These are phyloP conservation scores for Onychomys torridus DNA, from an alignment of 2,797 vertebrate species.

Conservation along the genomic window DNA sequence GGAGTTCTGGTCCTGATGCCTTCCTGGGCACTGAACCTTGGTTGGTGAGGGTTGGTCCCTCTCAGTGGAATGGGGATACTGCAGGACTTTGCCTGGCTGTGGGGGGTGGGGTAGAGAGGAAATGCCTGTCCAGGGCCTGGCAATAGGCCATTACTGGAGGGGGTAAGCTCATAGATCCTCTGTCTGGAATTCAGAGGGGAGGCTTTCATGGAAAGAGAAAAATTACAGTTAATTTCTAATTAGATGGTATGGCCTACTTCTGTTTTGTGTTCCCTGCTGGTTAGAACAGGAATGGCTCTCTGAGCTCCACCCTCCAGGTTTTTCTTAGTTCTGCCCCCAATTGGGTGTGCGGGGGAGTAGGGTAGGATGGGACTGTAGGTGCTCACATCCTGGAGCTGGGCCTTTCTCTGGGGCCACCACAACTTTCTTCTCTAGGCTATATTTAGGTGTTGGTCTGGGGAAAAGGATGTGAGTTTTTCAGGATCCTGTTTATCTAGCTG, in stretches of 20 bases:
- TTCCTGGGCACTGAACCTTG: background rate
- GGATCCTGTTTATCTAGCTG: slow-evolving; percentile 82
- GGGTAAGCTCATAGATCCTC: background rate
- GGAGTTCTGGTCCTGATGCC: slow-evolving; percentile 14
- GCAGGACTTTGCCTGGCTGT: background rate
- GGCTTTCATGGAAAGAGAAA: slow-evolving; percentile 28
- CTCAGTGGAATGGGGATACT: background rate
- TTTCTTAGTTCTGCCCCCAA: background rate
- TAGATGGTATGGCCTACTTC: slow-evolving; percentile 67
- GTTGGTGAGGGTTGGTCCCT: background rate
- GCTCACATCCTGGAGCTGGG: background rate
- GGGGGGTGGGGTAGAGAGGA: background rate
- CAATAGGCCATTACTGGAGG: slow-evolving; percentile 42
- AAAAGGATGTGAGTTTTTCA: slow-evolving; percentile 82
- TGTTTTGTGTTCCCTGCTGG: slow-evolving; percentile 32
- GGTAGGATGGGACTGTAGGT: background rate
- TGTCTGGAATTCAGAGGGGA: slow-evolving; percentile 55
- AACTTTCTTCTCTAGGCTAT: slow-evolving; percentile 81
- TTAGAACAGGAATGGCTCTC: slow-evolving; percentile 52
- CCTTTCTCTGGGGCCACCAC: slow-evolving; percentile 19
- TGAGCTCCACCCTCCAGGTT: background rate
- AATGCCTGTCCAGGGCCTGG: slow-evolving; percentile 36
- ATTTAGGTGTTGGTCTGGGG: slow-evolving; percentile 83
- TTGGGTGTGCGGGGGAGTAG: background rate
- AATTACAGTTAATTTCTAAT: slow-evolving; percentile 70